Base-by-base conservation (phyloP, 2,797 vertebrate species). In the Phoeniculus purpureus region DNA sequence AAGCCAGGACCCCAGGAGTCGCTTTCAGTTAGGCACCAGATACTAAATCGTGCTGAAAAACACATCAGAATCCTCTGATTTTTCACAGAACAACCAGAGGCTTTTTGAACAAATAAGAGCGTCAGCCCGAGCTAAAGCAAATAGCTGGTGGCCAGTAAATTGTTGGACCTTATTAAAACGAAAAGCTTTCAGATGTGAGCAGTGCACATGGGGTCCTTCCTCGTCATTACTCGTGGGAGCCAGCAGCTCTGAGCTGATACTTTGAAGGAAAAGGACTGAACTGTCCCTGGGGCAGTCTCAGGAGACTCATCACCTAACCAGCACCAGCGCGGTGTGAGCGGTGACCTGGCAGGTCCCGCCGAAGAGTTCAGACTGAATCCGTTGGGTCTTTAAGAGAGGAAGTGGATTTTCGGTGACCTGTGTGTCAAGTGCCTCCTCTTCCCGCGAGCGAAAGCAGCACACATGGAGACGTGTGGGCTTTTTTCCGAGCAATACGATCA, bases 1-100 rank as follows among this genome's bases (percentile, higher is more conserved):
- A 74, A 87, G 77, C 40, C 90, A 81, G 70, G 72, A 70, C 92
- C 71, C 54, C 34, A 45, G 51, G 56, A 89, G 37, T 51, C 60
- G 73, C 89, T 83, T 85, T 45, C 65, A 81, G 85, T 89, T 93
- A 75, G 91, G 79, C 76, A 64, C 54, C 70, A 58, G 71, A 66
- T 21, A 61, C 1, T 2, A 88, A 94, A 88, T 17, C n/a, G 34
- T 66, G 67, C 71, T 86, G 91, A 91, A 87, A 95, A 88, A 83
- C 59, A 71, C 78, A 86, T 64, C 34, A 17, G 50, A 81, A 45
- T 21, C 45, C 73, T 92, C 83, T 91, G 62, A 68, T 85, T 89
- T 89, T 65, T 82, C 70, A 37, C 31, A 83, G 91, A 56, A 78
- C 47, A 75, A 61, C n/a, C 62, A 79, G 77, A 29, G 89, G 59